Evolutionary conservation across 2,888 invertebrate genomes (phyloP).

Genomic region (Xanthia togata): DNA sequence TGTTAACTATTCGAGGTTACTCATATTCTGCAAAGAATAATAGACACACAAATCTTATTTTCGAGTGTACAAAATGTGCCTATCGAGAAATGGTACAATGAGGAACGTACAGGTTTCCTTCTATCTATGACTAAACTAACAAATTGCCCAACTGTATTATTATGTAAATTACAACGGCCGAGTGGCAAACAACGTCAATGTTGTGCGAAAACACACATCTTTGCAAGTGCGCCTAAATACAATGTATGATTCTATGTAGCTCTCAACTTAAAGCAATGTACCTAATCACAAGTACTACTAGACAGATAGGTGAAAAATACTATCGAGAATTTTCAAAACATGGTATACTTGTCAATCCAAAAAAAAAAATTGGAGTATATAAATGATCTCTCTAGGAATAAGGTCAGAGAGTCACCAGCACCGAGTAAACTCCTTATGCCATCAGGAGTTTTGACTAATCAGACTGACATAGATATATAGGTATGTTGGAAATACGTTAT

Average conservation of each 20-base stretch:
- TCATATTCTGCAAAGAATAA: no score
- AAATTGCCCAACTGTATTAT: slow-evolving; percentile 16
- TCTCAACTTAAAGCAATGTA: neutral
- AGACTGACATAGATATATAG: no score
- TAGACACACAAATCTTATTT: neutral
- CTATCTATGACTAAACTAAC: neutral
- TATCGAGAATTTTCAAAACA: neutral
- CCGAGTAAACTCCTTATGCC: no score
- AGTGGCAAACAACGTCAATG: slow-evolving; percentile 11
- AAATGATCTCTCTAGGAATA: no score
- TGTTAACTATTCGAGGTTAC: neutral
- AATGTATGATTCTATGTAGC: neutral
- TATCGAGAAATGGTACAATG: neutral
- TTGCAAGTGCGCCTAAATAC: slow-evolving; percentile 8
- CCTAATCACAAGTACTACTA: neutral
- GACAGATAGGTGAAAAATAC: neutral
- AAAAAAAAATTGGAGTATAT: no score
- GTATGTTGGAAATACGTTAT: no score
- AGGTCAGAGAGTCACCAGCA: no score
- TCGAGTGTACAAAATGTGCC: neutral
- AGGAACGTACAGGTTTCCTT: neutral
- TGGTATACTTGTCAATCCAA: neutral
- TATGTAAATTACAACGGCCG: slow-evolving; percentile 25
- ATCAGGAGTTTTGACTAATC: no score
- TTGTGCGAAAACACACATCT: slow-evolving; percentile 20